Evolutionary conservation across 1,140 invertebrate species (phyloP).

Genomic region (Reticulitermes speratus): DNA sequence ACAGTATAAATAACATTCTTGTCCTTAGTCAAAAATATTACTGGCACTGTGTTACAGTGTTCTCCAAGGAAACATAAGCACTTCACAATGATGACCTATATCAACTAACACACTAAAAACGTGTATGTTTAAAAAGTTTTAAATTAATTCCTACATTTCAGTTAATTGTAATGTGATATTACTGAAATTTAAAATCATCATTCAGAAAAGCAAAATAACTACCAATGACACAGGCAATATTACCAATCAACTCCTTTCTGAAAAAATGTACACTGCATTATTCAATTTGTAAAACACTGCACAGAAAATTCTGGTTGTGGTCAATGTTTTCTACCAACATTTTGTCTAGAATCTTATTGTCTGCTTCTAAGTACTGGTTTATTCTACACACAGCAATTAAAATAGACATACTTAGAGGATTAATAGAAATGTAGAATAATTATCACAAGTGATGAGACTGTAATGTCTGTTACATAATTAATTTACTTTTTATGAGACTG

Average conservation of each 20-base stretch:
- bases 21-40: not conserved
- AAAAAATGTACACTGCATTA: not conserved
- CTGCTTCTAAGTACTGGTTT: not conserved
- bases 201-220: not conserved
- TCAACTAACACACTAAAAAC: not conserved
- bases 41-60: not conserved
- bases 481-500: not conserved
- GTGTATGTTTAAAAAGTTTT: not conserved
- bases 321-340: not conserved
- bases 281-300: not conserved
- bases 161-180: not conserved
- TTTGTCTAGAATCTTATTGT: not conserved
- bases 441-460: not conserved
- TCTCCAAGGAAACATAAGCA: not conserved
- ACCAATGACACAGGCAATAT: not conserved
- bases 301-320: not conserved
- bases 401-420: not conserved
- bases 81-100: not conserved
- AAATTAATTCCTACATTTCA: not conserved
- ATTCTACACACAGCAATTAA: no score
- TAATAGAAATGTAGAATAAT: not conserved
- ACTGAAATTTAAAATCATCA: not conserved
- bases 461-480: not conserved
- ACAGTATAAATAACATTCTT: constrained; percentile 11
- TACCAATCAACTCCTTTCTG: not conserved